These are phyloP conservation scores for Artibeus jamaicensis DNA, from an alignment of 2,797 vertebrate genomes.

Conservation along the genomic window DNA sequence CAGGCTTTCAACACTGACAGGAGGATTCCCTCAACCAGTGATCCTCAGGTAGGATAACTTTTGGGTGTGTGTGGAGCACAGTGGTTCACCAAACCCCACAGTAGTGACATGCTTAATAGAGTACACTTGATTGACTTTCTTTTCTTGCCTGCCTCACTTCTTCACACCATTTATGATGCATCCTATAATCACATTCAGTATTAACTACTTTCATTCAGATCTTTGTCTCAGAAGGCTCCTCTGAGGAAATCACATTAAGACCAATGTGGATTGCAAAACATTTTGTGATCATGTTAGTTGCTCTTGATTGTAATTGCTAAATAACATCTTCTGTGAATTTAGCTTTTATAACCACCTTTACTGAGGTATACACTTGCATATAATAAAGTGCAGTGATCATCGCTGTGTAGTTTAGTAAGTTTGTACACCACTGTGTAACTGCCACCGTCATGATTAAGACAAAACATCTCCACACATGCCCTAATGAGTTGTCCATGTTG, in stretches of 20 bases:
- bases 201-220: not conserved
- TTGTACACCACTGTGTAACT: not conserved
- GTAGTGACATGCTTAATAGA: not conserved
- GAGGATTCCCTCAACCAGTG: not conserved
- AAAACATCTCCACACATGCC: not conserved
- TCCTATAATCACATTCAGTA: not conserved
- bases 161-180: not conserved
- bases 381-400: not conserved
- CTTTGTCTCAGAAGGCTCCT: not conserved
- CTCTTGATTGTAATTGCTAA: not conserved
- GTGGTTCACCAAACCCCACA: accelerated
- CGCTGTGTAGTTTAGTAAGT: not conserved
- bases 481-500: not conserved
- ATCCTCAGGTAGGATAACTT: not conserved
- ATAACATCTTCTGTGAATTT: not conserved
- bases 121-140: not conserved
- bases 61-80: too few species aligned
- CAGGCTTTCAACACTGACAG: not conserved
- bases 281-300: not conserved
- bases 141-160: not conserved
- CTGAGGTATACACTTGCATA: not conserved
- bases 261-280: not conserved
- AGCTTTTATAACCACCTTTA: not conserved
- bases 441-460: not conserved
- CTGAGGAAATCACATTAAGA: not conserved